Conservation (phyloP, 2,888 invertebrate species). For the Nudaria mundana region DNA sequence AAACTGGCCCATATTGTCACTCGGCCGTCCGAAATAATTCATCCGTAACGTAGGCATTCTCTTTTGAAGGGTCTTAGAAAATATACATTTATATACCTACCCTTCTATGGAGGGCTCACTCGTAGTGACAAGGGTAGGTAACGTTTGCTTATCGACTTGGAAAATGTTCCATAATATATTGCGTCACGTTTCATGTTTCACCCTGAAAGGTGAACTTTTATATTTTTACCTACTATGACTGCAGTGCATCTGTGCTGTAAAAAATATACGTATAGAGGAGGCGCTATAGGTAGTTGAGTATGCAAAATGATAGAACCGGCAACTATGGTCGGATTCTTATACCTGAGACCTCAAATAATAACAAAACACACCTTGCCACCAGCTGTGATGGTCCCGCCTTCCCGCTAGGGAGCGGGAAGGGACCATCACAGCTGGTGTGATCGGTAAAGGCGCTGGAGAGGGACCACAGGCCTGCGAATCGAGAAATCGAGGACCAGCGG, state of each 20-base stretch:
- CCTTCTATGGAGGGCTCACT: slow-evolving; percentile 58
- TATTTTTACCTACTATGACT: slow-evolving; percentile 46
- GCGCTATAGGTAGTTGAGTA: too few species aligned
- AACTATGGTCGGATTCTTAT: too few species aligned
- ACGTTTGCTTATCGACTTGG: slow-evolving; percentile 75
- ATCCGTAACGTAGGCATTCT: slow-evolving; percentile 31
- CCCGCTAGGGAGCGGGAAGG: too few species aligned
- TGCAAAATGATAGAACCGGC: too few species aligned
- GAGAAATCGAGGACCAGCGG: too few species aligned
- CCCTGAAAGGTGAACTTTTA: slow-evolving; percentile 51
- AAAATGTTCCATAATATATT: slow-evolving; percentile 70
- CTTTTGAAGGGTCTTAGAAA: slow-evolving; percentile 36
- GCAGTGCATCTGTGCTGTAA: slow-evolving; percentile 39
- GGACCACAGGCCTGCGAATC: too few species aligned
- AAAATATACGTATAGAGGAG: too few species aligned
- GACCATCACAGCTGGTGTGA: too few species aligned
- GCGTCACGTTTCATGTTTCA: slow-evolving; percentile 46
- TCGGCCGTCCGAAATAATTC: slow-evolving; percentile 37
- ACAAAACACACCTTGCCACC: too few species aligned
- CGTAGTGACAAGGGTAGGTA: slow-evolving; percentile 66
- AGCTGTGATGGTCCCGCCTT: too few species aligned
- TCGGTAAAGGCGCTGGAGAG: too few species aligned
- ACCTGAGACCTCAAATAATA: too few species aligned
- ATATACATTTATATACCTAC: slow-evolving; percentile 55
- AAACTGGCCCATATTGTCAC: slow-evolving; percentile 43